These are phyloP conservation scores for Dasysyrphus albostriatus DNA, from an alignment of 2,888 invertebrate species.

Conservation along the genomic window DNA sequence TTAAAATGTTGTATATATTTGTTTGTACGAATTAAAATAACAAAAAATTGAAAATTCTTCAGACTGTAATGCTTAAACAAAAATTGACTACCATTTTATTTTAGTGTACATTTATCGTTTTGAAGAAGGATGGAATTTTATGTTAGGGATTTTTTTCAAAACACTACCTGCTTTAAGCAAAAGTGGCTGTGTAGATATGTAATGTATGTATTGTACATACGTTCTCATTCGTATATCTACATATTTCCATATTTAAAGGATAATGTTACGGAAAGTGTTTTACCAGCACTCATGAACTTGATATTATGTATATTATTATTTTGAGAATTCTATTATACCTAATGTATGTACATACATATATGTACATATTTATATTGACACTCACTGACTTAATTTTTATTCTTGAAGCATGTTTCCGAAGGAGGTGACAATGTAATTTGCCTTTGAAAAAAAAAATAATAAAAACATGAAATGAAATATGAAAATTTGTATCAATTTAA, in stretches of 20 bases:
- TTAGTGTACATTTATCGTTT: too few species aligned
- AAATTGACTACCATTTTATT: too few species aligned
- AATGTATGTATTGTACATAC: too few species aligned
- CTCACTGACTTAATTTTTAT: neutral
- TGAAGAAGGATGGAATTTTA: too few species aligned
- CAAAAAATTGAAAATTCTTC: too few species aligned
- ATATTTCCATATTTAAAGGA: neutral
- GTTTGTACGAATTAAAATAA: too few species aligned
- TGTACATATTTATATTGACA: neutral
- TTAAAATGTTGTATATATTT: too few species aligned
- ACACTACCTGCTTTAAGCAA: too few species aligned
- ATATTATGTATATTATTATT: constrained; percentile 6
- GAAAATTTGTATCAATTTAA: neutral
- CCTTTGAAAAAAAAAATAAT: neutral
- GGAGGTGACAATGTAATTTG: neutral
- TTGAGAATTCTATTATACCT: constrained; percentile 15
- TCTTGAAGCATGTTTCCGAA: neutral
- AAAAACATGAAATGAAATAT: neutral
- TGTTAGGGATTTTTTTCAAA: too few species aligned
- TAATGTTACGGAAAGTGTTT: constrained; percentile 3
- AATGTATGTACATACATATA: neutral
- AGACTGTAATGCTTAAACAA: too few species aligned
- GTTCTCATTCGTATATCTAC: too few species aligned
- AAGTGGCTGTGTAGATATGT: too few species aligned
- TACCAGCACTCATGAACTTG: neutral